Evolutionary conservation across 1,140 invertebrate genomes (phyloP).

Genomic region (Lordiphosa mommai): DNA sequence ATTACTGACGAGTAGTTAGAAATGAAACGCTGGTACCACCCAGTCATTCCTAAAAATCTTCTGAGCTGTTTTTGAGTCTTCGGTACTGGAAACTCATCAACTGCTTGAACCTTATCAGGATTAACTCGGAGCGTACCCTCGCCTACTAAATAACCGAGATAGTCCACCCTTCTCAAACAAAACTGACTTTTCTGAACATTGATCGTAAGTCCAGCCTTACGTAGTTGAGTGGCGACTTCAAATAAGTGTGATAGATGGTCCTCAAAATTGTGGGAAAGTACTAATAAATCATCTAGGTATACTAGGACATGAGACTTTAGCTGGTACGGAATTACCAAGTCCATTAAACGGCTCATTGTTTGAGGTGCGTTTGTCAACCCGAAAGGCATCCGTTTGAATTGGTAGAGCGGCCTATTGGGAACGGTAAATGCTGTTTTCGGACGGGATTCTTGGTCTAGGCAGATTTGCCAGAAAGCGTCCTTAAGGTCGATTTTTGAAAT

Average conservation of each 20-base stretch:
- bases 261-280: conserved; percentile 15
- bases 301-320: conserved; percentile 37
- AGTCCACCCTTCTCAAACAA: not conserved
- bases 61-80: conserved; percentile 53
- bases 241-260: not conserved
- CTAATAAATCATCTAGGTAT: conserved; percentile 30
- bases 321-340: conserved; percentile 71
- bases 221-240: not conserved
- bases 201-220: not conserved
- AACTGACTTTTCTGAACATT: conserved; percentile 4
- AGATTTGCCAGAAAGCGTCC: conserved; percentile 4
- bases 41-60: conserved; percentile 79
- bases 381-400: conserved; percentile 30
- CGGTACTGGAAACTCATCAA: conserved; percentile 1
- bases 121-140: conserved; percentile 1
- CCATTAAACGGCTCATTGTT: conserved; percentile 20
- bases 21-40: conserved; percentile 80
- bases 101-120: conserved; percentile 29
- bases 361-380: conserved; percentile 38
- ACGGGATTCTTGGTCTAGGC: not conserved
- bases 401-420: conserved; percentile 60
- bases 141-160: conserved; percentile 5
- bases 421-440: not conserved
- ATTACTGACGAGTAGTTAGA: conserved; percentile 77
- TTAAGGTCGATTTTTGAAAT: not conserved